Percentiles rank a stretch among this genome's conserved stretches.
phyloP scores from a whole-genome alignment of 2,888 invertebrate species.

The Drosophila demipolita region DNA sequence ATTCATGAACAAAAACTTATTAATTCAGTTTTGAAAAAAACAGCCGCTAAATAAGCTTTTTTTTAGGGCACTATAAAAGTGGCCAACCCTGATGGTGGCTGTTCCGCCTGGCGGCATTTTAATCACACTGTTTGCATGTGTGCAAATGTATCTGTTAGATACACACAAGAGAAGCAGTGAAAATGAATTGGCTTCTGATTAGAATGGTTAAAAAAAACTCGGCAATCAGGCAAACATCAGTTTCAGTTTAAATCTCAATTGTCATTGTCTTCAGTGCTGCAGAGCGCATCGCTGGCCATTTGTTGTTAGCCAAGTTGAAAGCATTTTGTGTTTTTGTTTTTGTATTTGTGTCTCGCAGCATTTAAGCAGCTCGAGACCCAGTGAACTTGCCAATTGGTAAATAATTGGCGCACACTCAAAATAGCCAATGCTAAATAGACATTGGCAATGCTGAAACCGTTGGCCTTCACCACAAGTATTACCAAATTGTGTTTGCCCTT shows the following conservation, averaged over 20 bases:
- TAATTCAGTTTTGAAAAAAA: not conserved
- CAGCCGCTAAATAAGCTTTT: not conserved
- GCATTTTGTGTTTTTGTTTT: conserved; percentile 4
- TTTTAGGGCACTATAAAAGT: not conserved
- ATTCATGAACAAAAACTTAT: not conserved
- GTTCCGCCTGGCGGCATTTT: conserved; percentile 66
- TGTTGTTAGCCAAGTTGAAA: conserved; percentile 23
- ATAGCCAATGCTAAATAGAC: conserved; percentile 54
- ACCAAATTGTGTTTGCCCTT: conserved; percentile 57
- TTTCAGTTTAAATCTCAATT: not conserved
- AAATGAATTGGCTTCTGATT: conserved; percentile 30
- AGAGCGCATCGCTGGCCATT: conserved; percentile 13
- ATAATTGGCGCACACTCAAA: conserved; percentile 31
- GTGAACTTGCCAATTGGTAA: conserved; percentile 28
- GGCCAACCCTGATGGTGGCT: conserved; percentile 15
- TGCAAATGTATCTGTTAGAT: conserved; percentile 62
- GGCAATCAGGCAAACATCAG: conserved; percentile 1
- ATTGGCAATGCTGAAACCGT: conserved; percentile 16
- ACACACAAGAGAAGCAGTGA: conserved; percentile 32
- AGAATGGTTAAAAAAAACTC: conserved; percentile 9
- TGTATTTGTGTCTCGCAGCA: conserved; percentile 11
- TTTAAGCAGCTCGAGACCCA: conserved; percentile 16
- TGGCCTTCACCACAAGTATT: conserved; percentile 44
- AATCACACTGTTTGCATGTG: conserved; percentile 19
- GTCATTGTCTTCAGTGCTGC: conserved; percentile 11